Conservation (phyloP, 2,113 vertebrate genomes). For the Aphyosemion australe region DNA sequence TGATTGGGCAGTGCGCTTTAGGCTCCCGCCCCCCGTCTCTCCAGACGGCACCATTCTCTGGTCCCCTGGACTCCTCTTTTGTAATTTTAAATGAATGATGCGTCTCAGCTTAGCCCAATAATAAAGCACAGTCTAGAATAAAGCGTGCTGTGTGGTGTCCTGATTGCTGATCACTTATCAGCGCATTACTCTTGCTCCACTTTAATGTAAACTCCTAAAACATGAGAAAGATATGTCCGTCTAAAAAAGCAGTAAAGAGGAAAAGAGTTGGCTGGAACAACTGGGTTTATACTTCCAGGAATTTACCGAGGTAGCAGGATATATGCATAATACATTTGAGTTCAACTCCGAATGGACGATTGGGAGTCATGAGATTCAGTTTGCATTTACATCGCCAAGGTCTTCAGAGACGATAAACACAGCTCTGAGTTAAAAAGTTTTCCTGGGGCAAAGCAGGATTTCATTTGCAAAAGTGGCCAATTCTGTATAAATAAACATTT, state of each 20-base stretch:
- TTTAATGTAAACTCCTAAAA: background rate
- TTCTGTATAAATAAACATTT: constrained; percentile 66
- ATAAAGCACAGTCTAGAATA: constrained; percentile 99
- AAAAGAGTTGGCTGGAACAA: background rate
- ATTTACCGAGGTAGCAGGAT: constrained; percentile 9
- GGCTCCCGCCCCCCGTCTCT: constrained; percentile 83
- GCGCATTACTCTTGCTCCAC: background rate
- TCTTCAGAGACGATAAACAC: constrained; percentile 1
- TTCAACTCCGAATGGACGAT: background rate
- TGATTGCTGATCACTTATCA: constrained; percentile 43
- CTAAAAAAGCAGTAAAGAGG: background rate
- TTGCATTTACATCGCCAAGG: background rate
- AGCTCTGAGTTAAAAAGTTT: constrained; percentile 8
- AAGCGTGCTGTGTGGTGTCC: constrained; percentile 65
- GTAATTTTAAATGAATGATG: constrained; percentile 99
- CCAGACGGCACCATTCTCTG: constrained; percentile 90
- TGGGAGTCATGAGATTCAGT: constrained; percentile 5
- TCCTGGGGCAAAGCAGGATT: background rate
- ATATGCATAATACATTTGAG: constrained; percentile 11
- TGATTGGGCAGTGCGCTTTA: constrained; percentile 87
- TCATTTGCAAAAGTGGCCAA: constrained; percentile 4
- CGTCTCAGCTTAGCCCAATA: constrained; percentile 99
- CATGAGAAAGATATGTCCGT: background rate
- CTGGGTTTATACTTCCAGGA: background rate
- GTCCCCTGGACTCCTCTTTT: constrained; percentile 98